Conservation (phyloP, 2,888 invertebrate genomes). For the Folsomia manolachei region DNA sequence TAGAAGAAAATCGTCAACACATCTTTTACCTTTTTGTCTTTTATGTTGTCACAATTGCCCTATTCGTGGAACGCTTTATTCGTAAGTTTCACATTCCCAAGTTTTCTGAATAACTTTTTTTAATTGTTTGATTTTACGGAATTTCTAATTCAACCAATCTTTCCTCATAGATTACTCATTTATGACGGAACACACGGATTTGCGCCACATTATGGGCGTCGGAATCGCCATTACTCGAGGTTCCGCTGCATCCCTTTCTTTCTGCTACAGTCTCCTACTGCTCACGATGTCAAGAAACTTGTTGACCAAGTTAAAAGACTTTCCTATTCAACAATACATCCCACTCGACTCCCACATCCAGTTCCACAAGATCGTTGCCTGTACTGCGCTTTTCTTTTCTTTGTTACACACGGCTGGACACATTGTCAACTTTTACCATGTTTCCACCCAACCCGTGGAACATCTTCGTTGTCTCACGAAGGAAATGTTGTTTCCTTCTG, state of each 20-base stretch:
- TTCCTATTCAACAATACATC: constrained; percentile 83
- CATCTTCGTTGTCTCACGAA: constrained; percentile 87
- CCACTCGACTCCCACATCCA: constrained; percentile 93
- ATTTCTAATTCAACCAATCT: constrained; percentile 11
- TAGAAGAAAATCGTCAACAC: constrained; percentile 94
- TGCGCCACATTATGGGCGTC: constrained; percentile 94
- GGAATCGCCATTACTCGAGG: constrained; percentile 93
- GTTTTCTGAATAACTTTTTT: neutral
- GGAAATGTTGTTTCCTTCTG: constrained; percentile 90
- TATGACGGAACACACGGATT: constrained; percentile 91
- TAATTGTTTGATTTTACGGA: constrained; percentile 10
- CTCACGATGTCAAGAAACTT: constrained; percentile 91
- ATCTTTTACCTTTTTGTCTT: constrained; percentile 92
- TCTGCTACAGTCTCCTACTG: constrained; percentile 86
- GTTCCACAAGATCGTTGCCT: constrained; percentile 94
- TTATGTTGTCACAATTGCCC: constrained; percentile 85
- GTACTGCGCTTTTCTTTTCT: constrained; percentile 90
- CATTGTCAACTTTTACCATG: constrained; percentile 95
- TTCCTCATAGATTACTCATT: constrained; percentile 76
- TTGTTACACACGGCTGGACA: constrained; percentile 89
- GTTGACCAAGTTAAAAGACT: constrained; percentile 88
- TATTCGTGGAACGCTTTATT: constrained; percentile 93
- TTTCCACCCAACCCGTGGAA: constrained; percentile 90
- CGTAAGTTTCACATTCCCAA: constrained; percentile 60
- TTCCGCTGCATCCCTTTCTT: constrained; percentile 88